These are phyloP conservation scores for Fragum sueziense DNA, from an alignment of 2,888 invertebrate genomes.

Conservation along the genomic window DNA sequence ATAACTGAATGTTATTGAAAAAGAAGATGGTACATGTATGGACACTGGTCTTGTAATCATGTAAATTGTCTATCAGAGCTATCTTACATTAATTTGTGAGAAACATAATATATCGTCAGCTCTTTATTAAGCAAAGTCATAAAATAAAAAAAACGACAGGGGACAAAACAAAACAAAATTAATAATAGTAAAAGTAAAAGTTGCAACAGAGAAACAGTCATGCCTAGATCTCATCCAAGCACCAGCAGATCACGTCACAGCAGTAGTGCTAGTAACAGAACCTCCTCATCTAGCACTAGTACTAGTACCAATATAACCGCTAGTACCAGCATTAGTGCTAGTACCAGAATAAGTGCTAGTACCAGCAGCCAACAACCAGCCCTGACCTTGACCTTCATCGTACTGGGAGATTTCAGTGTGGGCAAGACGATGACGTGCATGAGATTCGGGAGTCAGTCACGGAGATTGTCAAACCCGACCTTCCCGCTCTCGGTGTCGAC, in stretches of 20 bases:
- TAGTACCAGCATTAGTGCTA: neutral
- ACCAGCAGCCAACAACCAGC: neutral
- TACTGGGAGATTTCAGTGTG: conserved; percentile 27
- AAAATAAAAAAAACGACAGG: no score
- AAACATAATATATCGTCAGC: no score
- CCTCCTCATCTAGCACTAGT: neutral
- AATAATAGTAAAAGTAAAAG: neutral
- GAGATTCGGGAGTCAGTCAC: neutral
- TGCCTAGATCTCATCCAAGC: neutral
- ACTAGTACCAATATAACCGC: neutral
- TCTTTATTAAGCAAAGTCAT: no score
- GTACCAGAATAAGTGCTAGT: neutral
- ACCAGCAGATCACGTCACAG: neutral
- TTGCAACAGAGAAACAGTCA: neutral
- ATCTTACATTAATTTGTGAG: no score
- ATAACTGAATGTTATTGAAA: no score
- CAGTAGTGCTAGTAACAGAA: neutral
- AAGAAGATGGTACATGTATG: no score
- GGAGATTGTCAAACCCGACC: neutral
- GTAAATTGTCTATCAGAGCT: no score
- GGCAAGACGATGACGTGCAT: conserved; percentile 26
- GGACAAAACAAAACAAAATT: neutral
- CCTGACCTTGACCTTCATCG: conserved; percentile 3
- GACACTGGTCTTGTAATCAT: no score
- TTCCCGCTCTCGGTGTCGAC: conserved; percentile 3